Base-by-base conservation (phyloP, 2,888 invertebrate genomes). In the Melitaea athalia region DNA sequence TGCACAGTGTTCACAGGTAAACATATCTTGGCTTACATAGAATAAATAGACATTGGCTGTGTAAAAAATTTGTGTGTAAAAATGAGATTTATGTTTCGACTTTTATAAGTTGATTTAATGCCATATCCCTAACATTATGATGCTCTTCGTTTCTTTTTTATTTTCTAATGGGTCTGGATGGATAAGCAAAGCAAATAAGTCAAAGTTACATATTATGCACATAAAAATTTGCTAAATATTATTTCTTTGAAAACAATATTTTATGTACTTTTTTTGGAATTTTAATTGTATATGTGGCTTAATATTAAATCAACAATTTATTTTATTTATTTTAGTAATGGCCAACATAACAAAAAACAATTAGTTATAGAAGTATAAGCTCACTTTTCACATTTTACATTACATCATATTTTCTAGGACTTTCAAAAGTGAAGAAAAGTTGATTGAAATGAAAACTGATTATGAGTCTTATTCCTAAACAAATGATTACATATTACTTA, bases 121-220 rank as follows among this genome's bases (percentile, higher is more conserved):
- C 89, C 89, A 89, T 89, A 89, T 83, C 88, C 89, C 85, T 82
- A 83, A 82, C 88, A 89, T 89, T 88, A 79, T 77, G 72, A 75
- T 84, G 85, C 75, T 76, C 45, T 67, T 11, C 59, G 57, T 66
- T 61, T 38, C 17, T 38, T 10, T 59, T 61, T 59, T 12, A 57
- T 43, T 43, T 14, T 43, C 42, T 17, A 24, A 14, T 59, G 11
- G 11, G 0, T 12, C 12, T 10, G 11, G 45, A 4, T 10, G 45
- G 45, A 45, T 45, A 45, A 45, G 10, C 45, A 45, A 12, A 14
- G 14, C 45, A 45, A 43, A 43, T 3, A 3, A 11, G 12, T 11
- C 0, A 12, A 45, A 11, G 4, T 45, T 45, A 12, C 4, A 45
- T 38, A 38, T 38, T 38, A 38, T 38, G 38, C 38, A 38, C 5